These are phyloP conservation scores for Ochotona princeps DNA, from an alignment of 2,113 vertebrate species.

Conservation along the genomic window DNA sequence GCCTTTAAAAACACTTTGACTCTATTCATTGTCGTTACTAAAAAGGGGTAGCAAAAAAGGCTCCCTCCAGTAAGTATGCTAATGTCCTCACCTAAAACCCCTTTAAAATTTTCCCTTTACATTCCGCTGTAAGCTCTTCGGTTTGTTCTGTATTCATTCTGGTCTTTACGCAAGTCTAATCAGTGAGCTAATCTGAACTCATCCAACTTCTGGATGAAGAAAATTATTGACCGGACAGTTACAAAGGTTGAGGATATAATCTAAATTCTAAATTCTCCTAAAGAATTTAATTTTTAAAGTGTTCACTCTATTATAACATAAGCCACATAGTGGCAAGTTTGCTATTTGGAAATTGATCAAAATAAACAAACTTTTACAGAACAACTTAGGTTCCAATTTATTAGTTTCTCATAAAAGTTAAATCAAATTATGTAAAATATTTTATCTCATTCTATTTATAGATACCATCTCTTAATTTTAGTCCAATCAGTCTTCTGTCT, in stretches of 20 bases:
- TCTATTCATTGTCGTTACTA: not conserved
- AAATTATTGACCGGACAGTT: slow-evolving; percentile 16
- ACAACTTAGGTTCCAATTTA: slow-evolving; percentile 22
- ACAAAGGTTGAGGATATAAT: slow-evolving; percentile 11
- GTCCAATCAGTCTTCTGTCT: slow-evolving; percentile 49
- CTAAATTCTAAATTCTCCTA: slow-evolving; percentile 37
- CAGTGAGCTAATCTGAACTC: not conserved
- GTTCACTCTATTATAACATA: not conserved
- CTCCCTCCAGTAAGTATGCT: not conserved
- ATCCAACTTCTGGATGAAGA: not conserved
- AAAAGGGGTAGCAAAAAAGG: not conserved
- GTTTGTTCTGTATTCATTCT: slow-evolving; percentile 18
- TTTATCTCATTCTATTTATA: slow-evolving; percentile 66
- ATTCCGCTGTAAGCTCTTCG: not conserved
- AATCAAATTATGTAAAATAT: slow-evolving; percentile 55
- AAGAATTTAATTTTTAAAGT: not conserved
- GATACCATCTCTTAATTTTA: slow-evolving; percentile 43
- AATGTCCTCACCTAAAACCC: not conserved
- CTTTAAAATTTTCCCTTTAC: not conserved
- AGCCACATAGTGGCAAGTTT: not conserved
- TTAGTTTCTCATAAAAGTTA: slow-evolving; percentile 51
- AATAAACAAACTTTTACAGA: slow-evolving; percentile 1
- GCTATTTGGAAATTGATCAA: not conserved
- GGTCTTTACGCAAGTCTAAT: slow-evolving; percentile 24
- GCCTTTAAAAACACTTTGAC: not conserved